These are phyloP conservation scores for Pogona vitticeps DNA, from an alignment of 2,113 vertebrate species.

Conservation along the genomic window DNA sequence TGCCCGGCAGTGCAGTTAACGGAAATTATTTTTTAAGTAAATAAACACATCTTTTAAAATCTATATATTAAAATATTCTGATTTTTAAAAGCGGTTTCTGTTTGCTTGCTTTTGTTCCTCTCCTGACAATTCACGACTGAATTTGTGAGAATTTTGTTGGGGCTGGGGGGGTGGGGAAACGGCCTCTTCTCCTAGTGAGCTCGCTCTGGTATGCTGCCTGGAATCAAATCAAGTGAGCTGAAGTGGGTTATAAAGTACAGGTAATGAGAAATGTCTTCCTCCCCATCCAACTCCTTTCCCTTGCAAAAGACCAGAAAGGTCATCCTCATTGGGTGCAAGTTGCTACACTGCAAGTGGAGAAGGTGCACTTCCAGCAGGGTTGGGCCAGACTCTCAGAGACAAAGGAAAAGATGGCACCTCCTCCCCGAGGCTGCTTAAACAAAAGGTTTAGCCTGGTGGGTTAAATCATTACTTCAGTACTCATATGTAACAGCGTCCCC, in stretches of 20 bases:
- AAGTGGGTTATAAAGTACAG: background rate
- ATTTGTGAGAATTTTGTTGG: no score
- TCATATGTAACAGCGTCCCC: no score
- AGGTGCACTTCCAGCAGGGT: background rate
- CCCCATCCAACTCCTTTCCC: background rate
- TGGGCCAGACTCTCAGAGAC: background rate
- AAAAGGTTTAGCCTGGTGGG: no score
- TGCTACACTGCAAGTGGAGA: background rate
- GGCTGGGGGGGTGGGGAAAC: background rate
- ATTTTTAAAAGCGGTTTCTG: background rate
- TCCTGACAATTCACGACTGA: background rate
- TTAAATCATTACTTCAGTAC: no score
- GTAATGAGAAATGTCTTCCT: background rate
- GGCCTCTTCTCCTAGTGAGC: background rate
- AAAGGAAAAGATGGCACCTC: no score
- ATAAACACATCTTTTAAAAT: constrained; percentile 15
- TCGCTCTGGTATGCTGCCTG: no score
- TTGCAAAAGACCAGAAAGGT: no score
- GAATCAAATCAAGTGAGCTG: background rate
- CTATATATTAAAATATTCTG: constrained; percentile 24
- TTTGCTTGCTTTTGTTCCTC: background rate
- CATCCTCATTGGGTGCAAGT: background rate
- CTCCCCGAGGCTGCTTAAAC: no score
- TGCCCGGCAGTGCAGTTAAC: constrained; percentile 16
- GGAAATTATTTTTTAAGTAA: constrained; percentile 17